Evolutionary conservation across 2,888 invertebrate species (phyloP), one percentile per base, ranked within the genome.

Genomic region (Poecilobothrus nobilitatus): DNA sequence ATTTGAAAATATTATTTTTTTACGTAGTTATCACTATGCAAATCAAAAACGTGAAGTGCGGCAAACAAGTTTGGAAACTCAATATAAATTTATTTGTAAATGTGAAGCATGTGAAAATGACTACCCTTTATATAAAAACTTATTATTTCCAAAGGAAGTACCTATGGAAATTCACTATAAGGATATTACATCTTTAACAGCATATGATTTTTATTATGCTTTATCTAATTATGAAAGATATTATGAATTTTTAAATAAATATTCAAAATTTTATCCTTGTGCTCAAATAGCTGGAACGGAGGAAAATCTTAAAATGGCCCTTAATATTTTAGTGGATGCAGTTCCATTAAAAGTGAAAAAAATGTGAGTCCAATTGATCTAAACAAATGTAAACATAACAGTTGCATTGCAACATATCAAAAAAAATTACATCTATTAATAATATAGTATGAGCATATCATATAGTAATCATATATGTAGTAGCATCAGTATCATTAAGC

Each of bases 1-100:
- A 64, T 22, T 4, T 27, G 15, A 67, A 63, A 44, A 9, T 18
- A 18, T 41, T 37, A 44, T 61, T 61, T 67, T 72, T 83, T 84
- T n/a, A n/a, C n/a, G 62, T 80, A 89, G 89, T 63, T 84, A 84
- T 66, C 92, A 93, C 79, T 90, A 89, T 80, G 91, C 91, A 0
- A 72, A 91, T 1, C 86, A 87, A 78, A 74, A 82, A 22, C 85
- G 83, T 3, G 80, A 83, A 5, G 73, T 76, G 70, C 86, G 96
- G 10, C 86, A 86, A 73, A 74, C 80, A 9, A 82, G 84, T 41
- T 83, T 96, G 12, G 82, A 83, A 66, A 84, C 84, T 68, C 93
- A 94, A 78, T 96, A 94, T 82, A 89, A 86, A 76, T 96, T 96
- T 78, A 81, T 78, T 1, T 96, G 96, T 75, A 74, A 80, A 3